A percentile compares a stretch with the other conserved stretches of the same genome.
Conservation (phyloP, 2,888 invertebrate genomes). For the Nemotelus pantherinus region DNA sequence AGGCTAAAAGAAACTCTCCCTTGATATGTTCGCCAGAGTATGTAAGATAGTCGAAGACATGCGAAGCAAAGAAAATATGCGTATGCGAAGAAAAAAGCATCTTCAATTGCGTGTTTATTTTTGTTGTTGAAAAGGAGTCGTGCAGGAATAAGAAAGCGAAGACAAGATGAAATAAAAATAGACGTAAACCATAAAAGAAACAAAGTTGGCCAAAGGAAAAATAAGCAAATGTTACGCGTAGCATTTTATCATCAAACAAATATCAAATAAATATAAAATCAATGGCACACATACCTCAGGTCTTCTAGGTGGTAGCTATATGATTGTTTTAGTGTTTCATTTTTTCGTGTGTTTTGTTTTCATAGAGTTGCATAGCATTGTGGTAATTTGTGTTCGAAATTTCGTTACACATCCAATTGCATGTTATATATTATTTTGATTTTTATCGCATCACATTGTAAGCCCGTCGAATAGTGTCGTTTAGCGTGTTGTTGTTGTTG, state of each 20-base stretch:
- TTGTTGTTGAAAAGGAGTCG: too few relatives aligned
- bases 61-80: too few relatives aligned
- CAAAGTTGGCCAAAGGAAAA: neutral
- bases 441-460: neutral
- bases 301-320: constrained; percentile 84
- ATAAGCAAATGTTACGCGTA: constrained; percentile 17
- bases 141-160: too few relatives aligned
- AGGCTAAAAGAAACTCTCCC: too few relatives aligned
- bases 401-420: constrained; percentile 13
- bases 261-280: constrained; percentile 39
- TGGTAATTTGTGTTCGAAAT: constrained; percentile 31
- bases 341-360: constrained; percentile 34
- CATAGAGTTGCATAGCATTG: constrained; percentile 23
- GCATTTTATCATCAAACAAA: constrained; percentile 6
- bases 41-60: too few relatives aligned
- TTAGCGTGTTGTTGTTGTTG: constrained; percentile 19
- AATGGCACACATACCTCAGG: constrained; percentile 80
- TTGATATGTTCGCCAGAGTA: too few relatives aligned
- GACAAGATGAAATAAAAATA: too few relatives aligned
- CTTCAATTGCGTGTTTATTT: too few relatives aligned
- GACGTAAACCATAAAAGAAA: neutral
- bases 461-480: neutral
- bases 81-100: too few relatives aligned
- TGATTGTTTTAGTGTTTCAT: constrained; percentile 11
- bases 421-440: neutral